Base-by-base conservation (phyloP, 1,140 invertebrate species). In the Drosophila azteca region DNA sequence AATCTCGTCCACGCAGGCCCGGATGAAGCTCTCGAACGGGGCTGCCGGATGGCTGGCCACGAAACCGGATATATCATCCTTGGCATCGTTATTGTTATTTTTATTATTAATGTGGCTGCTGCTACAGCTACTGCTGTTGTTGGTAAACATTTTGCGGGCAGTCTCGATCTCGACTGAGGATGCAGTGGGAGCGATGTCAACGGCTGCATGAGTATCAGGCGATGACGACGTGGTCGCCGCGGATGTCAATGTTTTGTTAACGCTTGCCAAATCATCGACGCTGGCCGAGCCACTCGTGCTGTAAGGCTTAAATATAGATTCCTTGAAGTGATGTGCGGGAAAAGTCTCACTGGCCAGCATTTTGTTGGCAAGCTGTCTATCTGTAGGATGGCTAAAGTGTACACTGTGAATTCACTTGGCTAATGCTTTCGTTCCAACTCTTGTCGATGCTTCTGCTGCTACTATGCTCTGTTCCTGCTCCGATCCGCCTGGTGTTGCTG, bases 1-100 rank as follows among this genome's bases (percentile, higher is more conserved):
- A 46, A 97, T 92, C 46, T 96, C 91, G 53, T 96, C 95, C 3
- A 96, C 92, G 51, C 95, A 94, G 44, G 94, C 92, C 29, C 94
- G 92, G 20, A 97, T 92, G 77, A 97, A 96, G 22, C 94, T 93
- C 80, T 96, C 95, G 82, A 96, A 96, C 41, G 93, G 92, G 3
- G 68, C 54, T 24, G 74, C 61, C 6, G 89, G 89, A 57, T 90
- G 89, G 48, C 89, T 90, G 29, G 78, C 78, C 63, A 87, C 79
- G 51, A 87, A 87, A 24, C 62, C 74, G 49, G 69, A 70, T 6
- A 88, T 22, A 9, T 72, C 69, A 57, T 80, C 57, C 35, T 79
- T 70, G 22, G 57, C 11, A 13, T 62, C 70, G 8, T 31, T 69
- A 4, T 60, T 70, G 7, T 62, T 81, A 48, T 59, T 70, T 17